A percentile compares a stretch with the other conserved stretches of the same genome.
phyloP scores from a whole-genome alignment of 2,888 invertebrate species.

The Tromatobia lineatoria region DNA sequence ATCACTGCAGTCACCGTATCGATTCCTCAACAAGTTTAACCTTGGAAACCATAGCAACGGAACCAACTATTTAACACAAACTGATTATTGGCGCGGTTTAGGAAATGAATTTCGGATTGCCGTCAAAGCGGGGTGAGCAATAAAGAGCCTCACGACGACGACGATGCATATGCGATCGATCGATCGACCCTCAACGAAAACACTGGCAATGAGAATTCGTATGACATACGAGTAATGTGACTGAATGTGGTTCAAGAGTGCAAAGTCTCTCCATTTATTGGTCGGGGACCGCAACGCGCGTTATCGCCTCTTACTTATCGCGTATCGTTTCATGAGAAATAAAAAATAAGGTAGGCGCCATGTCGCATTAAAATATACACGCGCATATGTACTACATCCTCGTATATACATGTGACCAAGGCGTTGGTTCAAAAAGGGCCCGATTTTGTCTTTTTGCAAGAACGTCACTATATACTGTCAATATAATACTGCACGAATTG shows the following conservation, averaged over 20 bases:
- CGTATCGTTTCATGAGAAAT: constrained; percentile 44
- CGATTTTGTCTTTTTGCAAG: not conserved
- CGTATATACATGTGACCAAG: not conserved
- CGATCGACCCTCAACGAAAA: constrained; percentile 54
- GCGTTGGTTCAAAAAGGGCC: not conserved
- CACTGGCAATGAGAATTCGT: constrained; percentile 54
- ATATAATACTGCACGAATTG: too few relatives aligned
- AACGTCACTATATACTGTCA: not conserved
- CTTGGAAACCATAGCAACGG: constrained; percentile 33
- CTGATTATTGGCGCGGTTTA: constrained; percentile 6
- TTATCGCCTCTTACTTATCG: constrained; percentile 75
- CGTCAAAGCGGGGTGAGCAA: constrained; percentile 51
- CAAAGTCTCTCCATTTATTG: constrained; percentile 81
- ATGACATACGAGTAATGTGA: constrained; percentile 68
- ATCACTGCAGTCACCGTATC: constrained; percentile 44
- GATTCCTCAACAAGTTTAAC: constrained; percentile 28
- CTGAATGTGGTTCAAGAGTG: constrained; percentile 74
- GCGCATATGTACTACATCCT: not conserved
- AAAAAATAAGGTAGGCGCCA: constrained; percentile 60
- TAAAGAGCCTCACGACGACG: constrained; percentile 66
- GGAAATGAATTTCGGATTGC: not conserved
- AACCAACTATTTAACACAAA: constrained; percentile 16
- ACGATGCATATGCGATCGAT: constrained; percentile 65
- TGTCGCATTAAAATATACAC: constrained; percentile 23
- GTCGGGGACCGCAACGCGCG: constrained; percentile 70